phyloP scores from a whole-genome alignment of 2,113 vertebrate genomes.

The Tetrao urogallus region DNA sequence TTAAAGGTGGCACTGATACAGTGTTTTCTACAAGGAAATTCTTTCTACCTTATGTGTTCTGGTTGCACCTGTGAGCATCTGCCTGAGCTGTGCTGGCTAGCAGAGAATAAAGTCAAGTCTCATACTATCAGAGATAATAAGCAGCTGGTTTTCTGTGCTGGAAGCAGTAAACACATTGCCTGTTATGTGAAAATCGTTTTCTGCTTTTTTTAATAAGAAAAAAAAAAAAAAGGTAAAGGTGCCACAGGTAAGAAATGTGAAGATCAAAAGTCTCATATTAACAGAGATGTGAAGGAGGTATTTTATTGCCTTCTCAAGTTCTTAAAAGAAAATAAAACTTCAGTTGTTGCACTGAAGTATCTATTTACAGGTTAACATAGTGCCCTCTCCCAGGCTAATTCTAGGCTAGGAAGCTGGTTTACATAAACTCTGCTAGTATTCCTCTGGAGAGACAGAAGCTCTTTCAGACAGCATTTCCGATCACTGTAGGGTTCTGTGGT shows the following conservation, averaged over 20 bases:
- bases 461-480: not conserved
- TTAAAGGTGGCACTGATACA: not conserved
- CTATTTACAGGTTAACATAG: not conserved
- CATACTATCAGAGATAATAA: slow-evolving; percentile 33
- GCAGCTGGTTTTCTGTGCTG: slow-evolving; percentile 25
- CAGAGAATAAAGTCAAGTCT: slow-evolving; percentile 22
- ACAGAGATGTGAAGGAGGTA: slow-evolving; percentile 17
- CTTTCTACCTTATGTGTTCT: not conserved
- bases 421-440: not conserved
- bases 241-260: slow-evolving; percentile 1
- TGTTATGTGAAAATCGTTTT: slow-evolving; percentile 9
- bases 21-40: not conserved
- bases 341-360: not conserved
- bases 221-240: not conserved
- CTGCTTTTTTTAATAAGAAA: not conserved
- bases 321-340: not conserved
- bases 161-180: slow-evolving; percentile 53
- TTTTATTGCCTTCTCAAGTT: slow-evolving; percentile 51
- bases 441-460: not conserved
- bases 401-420: not conserved
- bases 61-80: not conserved
- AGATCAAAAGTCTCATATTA: slow-evolving; percentile 52
- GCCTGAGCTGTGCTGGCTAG: not conserved
- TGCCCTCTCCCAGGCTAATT: not conserved
- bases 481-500: not conserved